These are phyloP conservation scores for Caenorhabditis sp. DNA, from an alignment of 2,888 invertebrate species.

Conservation along the genomic window DNA sequence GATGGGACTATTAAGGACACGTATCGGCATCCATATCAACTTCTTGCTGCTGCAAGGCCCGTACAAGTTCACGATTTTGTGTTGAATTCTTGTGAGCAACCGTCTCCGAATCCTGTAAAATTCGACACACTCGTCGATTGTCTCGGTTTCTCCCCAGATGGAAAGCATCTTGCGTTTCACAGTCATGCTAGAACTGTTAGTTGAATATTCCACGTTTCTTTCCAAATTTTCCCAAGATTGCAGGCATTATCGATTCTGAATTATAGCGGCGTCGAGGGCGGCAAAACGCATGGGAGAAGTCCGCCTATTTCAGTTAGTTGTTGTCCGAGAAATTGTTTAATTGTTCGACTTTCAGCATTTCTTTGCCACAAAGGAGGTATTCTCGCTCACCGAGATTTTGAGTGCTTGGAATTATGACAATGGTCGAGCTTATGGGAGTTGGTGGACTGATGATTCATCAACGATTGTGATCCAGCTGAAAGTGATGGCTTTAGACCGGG, in stretches of 20 bases:
- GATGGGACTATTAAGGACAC: no score
- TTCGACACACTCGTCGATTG: conserved; percentile 2
- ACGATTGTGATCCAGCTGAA: conserved; percentile 20
- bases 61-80: neutral
- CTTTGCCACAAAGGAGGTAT: neutral
- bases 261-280: conserved; percentile 18
- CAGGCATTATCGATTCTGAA: conserved; percentile 14
- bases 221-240: neutral
- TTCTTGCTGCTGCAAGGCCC: conserved; percentile 1
- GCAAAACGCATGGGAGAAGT: neutral
- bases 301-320: neutral
- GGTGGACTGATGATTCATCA: conserved; percentile 49
- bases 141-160: conserved; percentile 47
- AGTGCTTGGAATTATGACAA: neutral
- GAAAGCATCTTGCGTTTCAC: conserved; percentile 28
- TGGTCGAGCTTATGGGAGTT: conserved; percentile 1
- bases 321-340: no score
- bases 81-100: neutral
- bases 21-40: conserved; percentile 24
- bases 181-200: conserved; percentile 7
- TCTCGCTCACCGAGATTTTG: neutral
- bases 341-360: neutral
- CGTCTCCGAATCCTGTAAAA: neutral
- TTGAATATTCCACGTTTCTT: no score
- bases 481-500: neutral